Evolutionary conservation across 2,113 vertebrate genomes (phyloP).

Genomic region (Panthera leo): DNA sequence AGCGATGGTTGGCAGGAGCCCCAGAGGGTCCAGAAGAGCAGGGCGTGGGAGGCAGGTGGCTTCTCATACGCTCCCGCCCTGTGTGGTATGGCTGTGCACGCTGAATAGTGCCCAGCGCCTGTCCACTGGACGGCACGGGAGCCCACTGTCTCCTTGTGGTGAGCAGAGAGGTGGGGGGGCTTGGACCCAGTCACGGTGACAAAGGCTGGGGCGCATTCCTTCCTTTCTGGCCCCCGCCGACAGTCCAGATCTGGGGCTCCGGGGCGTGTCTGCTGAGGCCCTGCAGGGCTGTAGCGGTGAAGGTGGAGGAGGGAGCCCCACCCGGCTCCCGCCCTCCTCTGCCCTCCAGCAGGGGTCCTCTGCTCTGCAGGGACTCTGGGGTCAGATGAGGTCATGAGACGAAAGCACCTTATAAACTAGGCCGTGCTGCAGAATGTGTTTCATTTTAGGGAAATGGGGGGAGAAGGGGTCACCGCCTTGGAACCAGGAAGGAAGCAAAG

Average conservation of each 20-base stretch:
- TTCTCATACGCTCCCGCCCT: not conserved
- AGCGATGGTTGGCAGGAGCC: rapidly evolving
- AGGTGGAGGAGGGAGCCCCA: rapidly evolving
- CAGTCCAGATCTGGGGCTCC: not conserved
- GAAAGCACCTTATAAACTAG: not conserved
- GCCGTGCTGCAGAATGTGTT: not conserved
- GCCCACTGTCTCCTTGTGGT: not conserved
- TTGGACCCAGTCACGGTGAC: not conserved
- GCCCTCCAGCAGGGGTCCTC: not conserved
- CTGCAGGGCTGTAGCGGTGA: not conserved
- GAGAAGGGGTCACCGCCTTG: rapidly evolving
- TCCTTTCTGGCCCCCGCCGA: not conserved
- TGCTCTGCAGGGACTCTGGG: not conserved
- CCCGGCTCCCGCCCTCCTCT: rapidly evolving
- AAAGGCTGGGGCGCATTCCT: not conserved
- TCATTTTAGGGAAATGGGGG: not conserved
- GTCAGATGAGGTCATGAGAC: not conserved
- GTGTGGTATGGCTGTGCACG: not conserved
- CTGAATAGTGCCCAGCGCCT: rapidly evolving
- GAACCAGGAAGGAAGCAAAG: not conserved
- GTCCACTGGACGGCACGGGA: rapidly evolving
- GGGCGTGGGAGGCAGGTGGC: not conserved
- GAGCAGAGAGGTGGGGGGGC: not conserved
- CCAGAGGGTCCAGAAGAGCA: not conserved
- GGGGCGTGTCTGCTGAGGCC: not conserved